Evolutionary conservation across 2,113 vertebrate genomes (phyloP), one percentile per base, ranked within the genome.

Genomic region (Osmerus eperlanus): DNA sequence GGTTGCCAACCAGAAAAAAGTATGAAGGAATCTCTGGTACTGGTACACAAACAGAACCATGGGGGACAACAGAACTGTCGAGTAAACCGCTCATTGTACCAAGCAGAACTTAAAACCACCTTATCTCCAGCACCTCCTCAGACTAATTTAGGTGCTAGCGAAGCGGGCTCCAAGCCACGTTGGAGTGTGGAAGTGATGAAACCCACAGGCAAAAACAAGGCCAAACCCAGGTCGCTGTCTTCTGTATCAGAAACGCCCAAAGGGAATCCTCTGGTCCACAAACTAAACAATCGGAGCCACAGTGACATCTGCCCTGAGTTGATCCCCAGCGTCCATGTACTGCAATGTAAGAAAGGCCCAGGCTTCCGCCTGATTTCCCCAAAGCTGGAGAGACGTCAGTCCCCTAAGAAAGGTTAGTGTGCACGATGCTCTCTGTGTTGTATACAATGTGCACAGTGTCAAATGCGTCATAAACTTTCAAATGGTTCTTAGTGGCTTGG

Each of bases 401-500:
- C 80, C 11, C 19, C 21, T 0, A 90, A 87, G 68, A 95, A 92
- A 93, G 96, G 96, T 98, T 89, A 79, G 77, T 47, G 41, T 47
- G 41, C 9, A 47, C 9, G 5, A 12, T 47, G 41, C 41, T 47
- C 41, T 47, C 41, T 47, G 8, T 11, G 9, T 47, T 11, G 41
- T 6, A 36, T 7, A 7, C 32, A 36, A 36, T 7, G 7, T 7
- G 32, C 32, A 36, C 32, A 6, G 7, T 6, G 32, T 36, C 4
- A 36, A 36, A 36, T 36, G 32, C 32, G 7, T 18, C 55, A 18
- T 18, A 18, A 7, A 56, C 15, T 56, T 18, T 56, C n/a, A 19
- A 56, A 16, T 18, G 55, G 55, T 47, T 47, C 5, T 11, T 12
- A 47, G 41, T 5, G 41, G 8, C 41, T 47, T 47, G 41, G 41